phyloP scores from a whole-genome alignment of 2,797 vertebrate genomes.

The Oryzias sinensis region DNA sequence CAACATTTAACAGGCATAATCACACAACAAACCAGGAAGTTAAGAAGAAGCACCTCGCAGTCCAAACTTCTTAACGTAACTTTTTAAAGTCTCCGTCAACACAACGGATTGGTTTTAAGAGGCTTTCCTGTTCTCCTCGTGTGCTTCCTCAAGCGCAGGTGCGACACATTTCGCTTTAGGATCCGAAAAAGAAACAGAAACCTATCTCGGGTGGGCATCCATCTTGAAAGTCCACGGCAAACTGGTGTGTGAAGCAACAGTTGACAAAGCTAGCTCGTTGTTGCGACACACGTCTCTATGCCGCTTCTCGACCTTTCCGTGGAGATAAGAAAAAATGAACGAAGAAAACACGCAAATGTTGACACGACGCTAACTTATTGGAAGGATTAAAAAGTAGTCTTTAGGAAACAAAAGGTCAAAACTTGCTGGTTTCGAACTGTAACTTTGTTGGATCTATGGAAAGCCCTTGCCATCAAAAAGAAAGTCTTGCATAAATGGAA shows the following conservation, averaged over 20 bases:
- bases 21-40: conserved; percentile 70
- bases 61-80: neutral
- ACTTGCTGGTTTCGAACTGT: too few relatives aligned
- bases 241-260: conserved; percentile 11
- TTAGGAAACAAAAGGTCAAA: too few relatives aligned
- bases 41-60: conserved; percentile 20
- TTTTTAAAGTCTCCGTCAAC: rapidly evolving
- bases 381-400: too few relatives aligned
- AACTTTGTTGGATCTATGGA: too few relatives aligned
- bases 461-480: too few relatives aligned
- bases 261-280: neutral
- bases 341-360: too few relatives aligned
- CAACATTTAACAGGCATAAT: conserved; percentile 29
- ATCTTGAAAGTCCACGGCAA: conserved; percentile 67
- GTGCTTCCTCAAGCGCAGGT: rapidly evolving
- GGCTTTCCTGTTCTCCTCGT: rapidly evolving
- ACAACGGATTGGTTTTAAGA: rapidly evolving
- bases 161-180: rapidly evolving
- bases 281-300: conserved; percentile 4
- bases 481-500: too few relatives aligned
- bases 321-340: too few relatives aligned
- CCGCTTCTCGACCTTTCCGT: too few relatives aligned
- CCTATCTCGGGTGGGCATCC: conserved; percentile 60
- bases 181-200: conserved; percentile 76
- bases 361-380: too few relatives aligned